These are phyloP conservation scores for Latheticus oryzae DNA, from an alignment of 2,888 invertebrate species.

Conservation along the genomic window DNA sequence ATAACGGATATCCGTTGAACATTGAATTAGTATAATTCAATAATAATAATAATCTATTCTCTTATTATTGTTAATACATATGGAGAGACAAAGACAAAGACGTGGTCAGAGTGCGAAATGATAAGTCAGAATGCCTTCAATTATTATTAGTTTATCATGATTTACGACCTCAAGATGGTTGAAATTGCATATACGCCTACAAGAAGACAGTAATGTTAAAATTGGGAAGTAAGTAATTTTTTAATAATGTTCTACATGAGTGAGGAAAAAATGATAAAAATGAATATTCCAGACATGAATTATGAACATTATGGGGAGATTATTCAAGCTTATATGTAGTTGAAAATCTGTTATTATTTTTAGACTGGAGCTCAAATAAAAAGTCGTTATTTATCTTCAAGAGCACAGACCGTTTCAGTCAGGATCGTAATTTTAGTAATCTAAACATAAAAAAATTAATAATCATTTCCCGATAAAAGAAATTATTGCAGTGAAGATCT, in stretches of 20 bases:
- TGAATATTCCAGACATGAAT: constrained; percentile 18
- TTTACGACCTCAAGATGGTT: no score
- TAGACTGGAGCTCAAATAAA: constrained; percentile 9
- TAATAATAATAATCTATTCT: no score
- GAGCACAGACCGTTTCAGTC: constrained; percentile 1
- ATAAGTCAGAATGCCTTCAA: neutral
- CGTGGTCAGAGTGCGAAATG: constrained; percentile 12
- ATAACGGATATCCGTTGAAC: constrained; percentile 27
- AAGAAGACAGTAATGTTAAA: no score
- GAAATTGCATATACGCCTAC: no score
- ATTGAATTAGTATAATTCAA: constrained; percentile 15
- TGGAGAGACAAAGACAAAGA: constrained; percentile 1
- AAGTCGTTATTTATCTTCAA: constrained; percentile 10
- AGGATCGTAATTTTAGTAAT: no score
- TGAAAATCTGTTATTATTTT: constrained; percentile 19
- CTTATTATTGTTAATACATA: constrained; percentile 10
- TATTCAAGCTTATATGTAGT: constrained; percentile 14
- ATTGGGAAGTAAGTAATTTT: no score
- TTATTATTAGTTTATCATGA: neutral
- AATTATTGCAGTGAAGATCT: constrained; percentile 1
- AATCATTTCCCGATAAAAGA: neutral
- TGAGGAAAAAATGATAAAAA: constrained; percentile 1
- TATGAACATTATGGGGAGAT: constrained; percentile 14
- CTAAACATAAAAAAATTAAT: constrained; percentile 3
- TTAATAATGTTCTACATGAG: no score